Base-by-base conservation (phyloP, 2,888 invertebrate genomes). In the Nomada fabriciana region DNA sequence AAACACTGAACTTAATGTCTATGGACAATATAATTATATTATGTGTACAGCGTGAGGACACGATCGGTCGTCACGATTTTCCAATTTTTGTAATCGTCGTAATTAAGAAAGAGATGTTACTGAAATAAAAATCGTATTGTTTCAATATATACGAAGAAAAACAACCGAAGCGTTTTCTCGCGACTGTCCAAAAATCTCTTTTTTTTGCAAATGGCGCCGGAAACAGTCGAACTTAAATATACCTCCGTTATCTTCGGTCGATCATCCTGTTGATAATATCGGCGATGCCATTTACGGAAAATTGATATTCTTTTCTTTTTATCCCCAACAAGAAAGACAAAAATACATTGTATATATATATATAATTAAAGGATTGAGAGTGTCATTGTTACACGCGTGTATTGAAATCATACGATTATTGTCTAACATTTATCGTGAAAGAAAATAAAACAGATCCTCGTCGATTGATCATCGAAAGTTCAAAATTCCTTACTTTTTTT, bases 111-210 rank as follows among this genome's bases (percentile, higher is more conserved):
- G 55, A 72, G 57, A 80, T 80, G 81, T 80, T 80, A 80, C 29
- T 10, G 65, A 68, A 80, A 80, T 80, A 80, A 80, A 80, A 80
- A 80, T 80, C 80, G 80, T 80, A 80, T 80, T 80, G 81, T 80
- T 80, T 80, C 81, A 72, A 80, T 80, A 80, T 53, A 65, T 47
- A 47, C 11, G 47, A 13, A 47, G 15, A 47, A 47, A 47, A 47
- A 47, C 2, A 47, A 23, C 29, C 5, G 47, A 5, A 60, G 29
- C 42, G 25, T 36, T 61, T 71, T 63, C 52, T 42, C 61, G 36
- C 23, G 10, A 23, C 5, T 57, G 10, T 25, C 23, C 23, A 13
- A 25, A 9, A 29, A 25, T 25, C 25, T 60, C 60, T 60, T 20
- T 1, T 50, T 52, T 71, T 52, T 10, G 2, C 10, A 0, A 25